Evolutionary conservation across 92 coral and sea anemone species (phyloP), one percentile per base, ranked within the genome.

Genomic region (Paramuricea clavata): DNA sequence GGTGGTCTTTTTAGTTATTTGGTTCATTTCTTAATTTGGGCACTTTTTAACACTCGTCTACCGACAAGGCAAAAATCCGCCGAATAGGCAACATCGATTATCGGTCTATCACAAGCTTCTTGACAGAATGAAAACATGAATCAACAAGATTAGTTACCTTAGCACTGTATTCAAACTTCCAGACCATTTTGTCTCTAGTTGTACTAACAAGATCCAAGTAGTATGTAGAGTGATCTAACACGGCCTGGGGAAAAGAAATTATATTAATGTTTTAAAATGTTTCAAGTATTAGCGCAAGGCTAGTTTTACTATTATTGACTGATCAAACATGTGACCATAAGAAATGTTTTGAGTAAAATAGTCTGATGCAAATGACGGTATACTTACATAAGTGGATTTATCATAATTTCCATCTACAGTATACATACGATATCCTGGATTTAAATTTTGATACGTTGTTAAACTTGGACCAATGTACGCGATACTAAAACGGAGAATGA

Each of bases 401-500:
- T 81, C 60, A 74, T 97, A 94, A 80, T 90, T 89, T 28, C 99
- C 99, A 89, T 97, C 99, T 59, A 93, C 81, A 41, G 91, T 93
- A 59, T 97, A 97, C 36, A 94, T 93, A 73, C 99, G 89, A 88
- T 94, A 97, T 22, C 99, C 99, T 52, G 99, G 99, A 83, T 97
- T 97, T 73, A 87, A 92, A 13, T 86, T 88, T 35, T 85, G 85
- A 70, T 85, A 97, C 3, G 98, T 93, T 32, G 99, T 97, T 33
- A 97, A 94, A 88, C 98, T 94, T 57, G 99, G 99, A 19, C 98
- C 98, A 88, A 94, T 88, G 69, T 84, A 97, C 23, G 92, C 99
- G 81, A 97, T 83, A 75, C 99, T 97, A 85, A 12, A 84, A 76
- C 52, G 83, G 16, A 74, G 26, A 76, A 27, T 19, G 59, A 60